These are phyloP conservation scores for Atrina japonica DNA, from an alignment of 2,888 invertebrate species.

Conservation along the genomic window DNA sequence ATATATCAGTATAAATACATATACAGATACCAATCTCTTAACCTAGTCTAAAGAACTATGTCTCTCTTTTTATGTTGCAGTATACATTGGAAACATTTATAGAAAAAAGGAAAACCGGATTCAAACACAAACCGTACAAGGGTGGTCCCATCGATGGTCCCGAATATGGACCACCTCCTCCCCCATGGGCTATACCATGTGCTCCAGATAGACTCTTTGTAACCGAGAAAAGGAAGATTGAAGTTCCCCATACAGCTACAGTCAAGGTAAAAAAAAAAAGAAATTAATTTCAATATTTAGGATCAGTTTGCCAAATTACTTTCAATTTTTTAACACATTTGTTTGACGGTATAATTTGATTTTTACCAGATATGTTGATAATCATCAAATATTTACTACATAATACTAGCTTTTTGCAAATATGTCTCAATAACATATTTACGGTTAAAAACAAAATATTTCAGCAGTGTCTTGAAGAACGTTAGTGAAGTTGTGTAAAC, in stretches of 20 bases:
- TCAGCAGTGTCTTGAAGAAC: no score
- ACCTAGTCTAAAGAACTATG: no score
- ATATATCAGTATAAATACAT: no score
- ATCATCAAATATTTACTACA: no score
- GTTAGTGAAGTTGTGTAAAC: no score
- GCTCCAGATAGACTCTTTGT: constrained; percentile 80
- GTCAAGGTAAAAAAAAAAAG: constrained; percentile 79
- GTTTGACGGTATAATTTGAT: not conserved
- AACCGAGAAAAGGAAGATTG: constrained; percentile 80
- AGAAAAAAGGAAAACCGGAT: constrained; percentile 82
- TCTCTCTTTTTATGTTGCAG: constrained; percentile 67
- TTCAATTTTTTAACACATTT: not conserved
- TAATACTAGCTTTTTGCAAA: no score
- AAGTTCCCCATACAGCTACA: constrained; percentile 83
- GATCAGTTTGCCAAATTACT: not conserved
- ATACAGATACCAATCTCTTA: no score
- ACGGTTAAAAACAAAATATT: no score
- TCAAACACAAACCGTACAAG: constrained; percentile 81
- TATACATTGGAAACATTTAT: constrained; percentile 83
- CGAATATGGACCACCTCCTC: constrained; percentile 70
- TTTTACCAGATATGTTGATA: no score
- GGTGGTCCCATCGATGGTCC: constrained; percentile 81
- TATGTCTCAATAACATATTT: no score
- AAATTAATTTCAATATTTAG: constrained; percentile 60
- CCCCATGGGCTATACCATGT: constrained; percentile 82